Base-by-base conservation (phyloP, 2,797 vertebrate genomes). In the Sebastes jordani region DNA sequence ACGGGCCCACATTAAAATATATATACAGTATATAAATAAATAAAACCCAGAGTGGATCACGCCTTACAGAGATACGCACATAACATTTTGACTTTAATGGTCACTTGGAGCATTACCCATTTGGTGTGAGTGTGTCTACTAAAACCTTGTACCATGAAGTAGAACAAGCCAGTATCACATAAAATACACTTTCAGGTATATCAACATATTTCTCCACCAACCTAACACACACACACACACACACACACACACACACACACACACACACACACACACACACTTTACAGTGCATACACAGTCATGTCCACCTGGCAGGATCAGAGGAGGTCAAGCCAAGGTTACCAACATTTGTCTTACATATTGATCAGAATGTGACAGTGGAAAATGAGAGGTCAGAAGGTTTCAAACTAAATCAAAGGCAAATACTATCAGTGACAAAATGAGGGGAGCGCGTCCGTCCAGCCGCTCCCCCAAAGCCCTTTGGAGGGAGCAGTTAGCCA, bases 301-400 rank as follows among this genome's bases (percentile, higher is more conserved):
- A 34, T 61, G 32, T 76, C 62, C 46, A 66, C 42, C 59, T 77
- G 58, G 75, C 61, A 36, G 60, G 67, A 86, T 78, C 67, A 61
- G 49, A 74, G 68, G 55, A 79, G 90, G 88, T 90, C 87, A 89
- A 55, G 22, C 59, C 75, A 83, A 90, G 91, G 92, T 91, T 85
- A 86, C 80, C 76, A 83, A 88, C 90, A 91, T 93, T 92, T 92
- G 86, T 93, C 89, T 93, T 83, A 82, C 74, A 77, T 91, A 94
- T 94, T 93, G 94, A 95, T 95, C 88, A 87, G 74, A 90, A 80
- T 54, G 82, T 87, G 76, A 81, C 54, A 22, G 38, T 30, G 81
- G 89, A 83, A 84, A 90, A 85, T 78, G 77, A 82, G 64, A 87
- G 93, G 92, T 94, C 92, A 91, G 14, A 23, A 72, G 86, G 86